These are phyloP conservation scores for Potamilus streckersoni DNA, from an alignment of 1,140 invertebrate species.

Conservation along the genomic window DNA sequence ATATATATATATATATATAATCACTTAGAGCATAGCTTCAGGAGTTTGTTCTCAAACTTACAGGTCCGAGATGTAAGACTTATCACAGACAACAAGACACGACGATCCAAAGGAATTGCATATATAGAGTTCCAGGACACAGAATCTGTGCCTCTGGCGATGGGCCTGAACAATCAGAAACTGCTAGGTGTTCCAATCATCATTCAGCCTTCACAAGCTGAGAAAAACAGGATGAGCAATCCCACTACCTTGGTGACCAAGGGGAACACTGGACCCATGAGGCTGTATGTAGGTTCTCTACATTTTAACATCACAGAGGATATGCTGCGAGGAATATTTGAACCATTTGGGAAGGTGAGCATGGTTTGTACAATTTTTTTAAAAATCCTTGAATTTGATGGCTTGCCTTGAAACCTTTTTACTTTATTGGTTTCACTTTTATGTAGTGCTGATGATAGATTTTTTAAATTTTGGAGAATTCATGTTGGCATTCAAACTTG, in stretches of 20 bases:
- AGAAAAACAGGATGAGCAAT: constrained; percentile 92
- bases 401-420: background rate
- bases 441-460: no score
- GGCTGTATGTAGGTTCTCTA: constrained; percentile 96
- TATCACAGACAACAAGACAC: constrained; percentile 99
- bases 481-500: no score
- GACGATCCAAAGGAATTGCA: constrained; percentile 98
- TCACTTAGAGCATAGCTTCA: no score
- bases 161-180: constrained; percentile 96
- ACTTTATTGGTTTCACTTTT: no score
- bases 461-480: no score
- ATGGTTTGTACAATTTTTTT: background rate
- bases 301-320: constrained; percentile 99
- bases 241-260: constrained; percentile 59
- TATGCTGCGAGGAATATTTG: constrained; percentile 98
- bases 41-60: constrained; percentile 14
- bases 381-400: no score
- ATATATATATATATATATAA: no score
- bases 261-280: constrained; percentile 85
- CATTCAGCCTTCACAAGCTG: constrained; percentile 98
- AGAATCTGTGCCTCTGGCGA: constrained; percentile 96
- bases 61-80: constrained; percentile 92
- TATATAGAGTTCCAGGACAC: constrained; percentile 99
- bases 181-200: constrained; percentile 97
- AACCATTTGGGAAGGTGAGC: constrained; percentile 93